Evolutionary conservation across 2,113 vertebrate species (phyloP), one percentile per base, ranked within the genome.

Genomic region (Trematocara marginatum): DNA sequence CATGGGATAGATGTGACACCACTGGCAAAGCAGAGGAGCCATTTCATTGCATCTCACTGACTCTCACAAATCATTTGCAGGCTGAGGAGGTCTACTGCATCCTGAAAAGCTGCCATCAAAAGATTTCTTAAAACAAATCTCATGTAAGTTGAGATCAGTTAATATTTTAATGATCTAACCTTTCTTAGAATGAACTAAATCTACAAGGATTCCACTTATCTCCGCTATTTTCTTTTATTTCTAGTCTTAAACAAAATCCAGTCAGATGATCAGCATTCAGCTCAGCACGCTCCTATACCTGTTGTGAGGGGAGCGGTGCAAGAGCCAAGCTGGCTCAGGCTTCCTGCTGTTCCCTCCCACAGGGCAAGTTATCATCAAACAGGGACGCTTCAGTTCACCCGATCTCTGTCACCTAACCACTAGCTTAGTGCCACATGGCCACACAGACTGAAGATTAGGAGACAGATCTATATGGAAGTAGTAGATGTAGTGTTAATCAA

Each of bases 301-400:
- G 84, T 80, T 82, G 81, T 83, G 71, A 66, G 26, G 5, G 26
- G 47, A 85, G 61, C 34, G 6, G 35, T n/a, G 20, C 59, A 29
- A 42, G 57, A 83, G 82, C 57, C 47, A 10, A 81, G 84, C 74
- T 86, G 52, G 82, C 81, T 52, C n/a, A 23, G 82, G 52, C 59
- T 6, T 40, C 88, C 89, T 64, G 85, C 91, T 54, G 92, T 80
- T 88, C 66, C 88, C 85, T 59, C 83, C 88, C 84, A 90, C 84
- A 40, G 79, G 76, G 86, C 34, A 76, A 80, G 86, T 76, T 85
- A 84, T 90, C 79, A 83, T 89, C 84, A 90, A 84, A 88, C 87
- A 57, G 82, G 26, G 86, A 89, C 6, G 80, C 88, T 83, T 86
- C 86, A 85, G 88, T 82, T 79, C 88, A 57, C 54, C 83, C 23